Evolutionary conservation across 1,140 invertebrate species (phyloP).

Genomic region (Anastrepha ludens): DNA sequence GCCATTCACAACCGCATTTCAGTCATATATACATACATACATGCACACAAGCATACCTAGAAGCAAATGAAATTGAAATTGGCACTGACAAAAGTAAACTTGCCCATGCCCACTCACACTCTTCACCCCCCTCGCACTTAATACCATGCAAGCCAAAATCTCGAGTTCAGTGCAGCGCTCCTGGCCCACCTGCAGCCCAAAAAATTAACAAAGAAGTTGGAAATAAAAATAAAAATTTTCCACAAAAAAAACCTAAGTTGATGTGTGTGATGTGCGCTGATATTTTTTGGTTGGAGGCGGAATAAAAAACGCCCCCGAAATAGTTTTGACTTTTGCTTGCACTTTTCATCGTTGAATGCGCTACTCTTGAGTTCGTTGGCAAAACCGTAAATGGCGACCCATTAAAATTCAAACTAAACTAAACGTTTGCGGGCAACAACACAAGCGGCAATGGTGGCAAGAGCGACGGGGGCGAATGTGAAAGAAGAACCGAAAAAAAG

Average conservation of each 20-base stretch:
- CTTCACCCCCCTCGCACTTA: not conserved
- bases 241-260: not conserved
- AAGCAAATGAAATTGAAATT: slow-evolving; percentile 32
- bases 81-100: not conserved
- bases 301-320: slow-evolving; percentile 23
- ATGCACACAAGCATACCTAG: not conserved
- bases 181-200: not conserved
- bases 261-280: not conserved
- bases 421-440: slow-evolving; percentile 8
- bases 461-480: not conserved
- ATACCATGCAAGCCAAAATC: not conserved
- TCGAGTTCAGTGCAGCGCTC: not conserved
- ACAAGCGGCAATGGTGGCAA: not conserved
- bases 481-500: not conserved
- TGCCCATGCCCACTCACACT: not conserved
- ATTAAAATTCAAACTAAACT: slow-evolving; percentile 41
- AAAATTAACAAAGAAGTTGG: not conserved
- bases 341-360: slow-evolving; percentile 40
- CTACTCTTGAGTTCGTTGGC: not conserved
- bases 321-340: slow-evolving; percentile 54
- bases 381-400: slow-evolving; percentile 34
- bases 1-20: not conserved
- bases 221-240: slow-evolving; percentile 8
- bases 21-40: not conserved
- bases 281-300: not conserved